A percentile compares a stretch with the other conserved stretches of the same genome.
Evolutionary conservation across 2,888 invertebrate species (phyloP).

Genomic region (Schizotus pectinicornis): DNA sequence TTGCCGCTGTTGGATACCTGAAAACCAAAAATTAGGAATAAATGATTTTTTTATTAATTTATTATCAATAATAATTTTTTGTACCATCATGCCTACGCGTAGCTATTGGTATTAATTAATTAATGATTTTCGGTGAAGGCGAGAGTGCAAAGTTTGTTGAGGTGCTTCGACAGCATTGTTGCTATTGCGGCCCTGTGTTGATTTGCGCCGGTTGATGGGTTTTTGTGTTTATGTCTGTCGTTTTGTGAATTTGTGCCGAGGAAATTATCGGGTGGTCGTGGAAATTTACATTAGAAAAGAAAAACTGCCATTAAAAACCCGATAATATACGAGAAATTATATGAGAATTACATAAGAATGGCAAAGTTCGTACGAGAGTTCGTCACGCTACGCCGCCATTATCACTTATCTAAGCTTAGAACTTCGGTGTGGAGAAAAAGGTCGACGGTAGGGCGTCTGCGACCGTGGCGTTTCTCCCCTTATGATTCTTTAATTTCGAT

Average conservation of each 20-base stretch:
- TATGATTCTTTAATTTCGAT: slow-evolving; percentile 16
- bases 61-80: too few species aligned
- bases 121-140: too few species aligned
- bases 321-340: slow-evolving; percentile 37
- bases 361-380: slow-evolving; percentile 29
- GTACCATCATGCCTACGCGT: too few species aligned
- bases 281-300: slow-evolving; percentile 41
- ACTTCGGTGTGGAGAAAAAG: slow-evolving; percentile 29
- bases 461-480: slow-evolving; percentile 3
- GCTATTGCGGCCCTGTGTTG: not conserved
- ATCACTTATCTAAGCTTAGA: slow-evolving; percentile 42
- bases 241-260: slow-evolving; percentile 1
- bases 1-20: too few species aligned
- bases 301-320: slow-evolving; percentile 32
- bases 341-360: slow-evolving; percentile 33
- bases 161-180: too few species aligned
- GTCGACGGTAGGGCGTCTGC: too few species aligned
- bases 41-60: too few species aligned
- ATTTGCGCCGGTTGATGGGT: not conserved
- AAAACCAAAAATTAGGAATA: too few species aligned
- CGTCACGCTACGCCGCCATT: slow-evolving; percentile 42
- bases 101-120: too few species aligned
- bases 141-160: not conserved
- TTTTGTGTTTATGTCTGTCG: not conserved
- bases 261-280: slow-evolving; percentile 19